A percentile compares a stretch with the other conserved stretches of the same genome.
These are phyloP conservation scores for Lepisosteus osseus DNA, from an alignment of 2,113 vertebrate genomes.

Conservation along the genomic window DNA sequence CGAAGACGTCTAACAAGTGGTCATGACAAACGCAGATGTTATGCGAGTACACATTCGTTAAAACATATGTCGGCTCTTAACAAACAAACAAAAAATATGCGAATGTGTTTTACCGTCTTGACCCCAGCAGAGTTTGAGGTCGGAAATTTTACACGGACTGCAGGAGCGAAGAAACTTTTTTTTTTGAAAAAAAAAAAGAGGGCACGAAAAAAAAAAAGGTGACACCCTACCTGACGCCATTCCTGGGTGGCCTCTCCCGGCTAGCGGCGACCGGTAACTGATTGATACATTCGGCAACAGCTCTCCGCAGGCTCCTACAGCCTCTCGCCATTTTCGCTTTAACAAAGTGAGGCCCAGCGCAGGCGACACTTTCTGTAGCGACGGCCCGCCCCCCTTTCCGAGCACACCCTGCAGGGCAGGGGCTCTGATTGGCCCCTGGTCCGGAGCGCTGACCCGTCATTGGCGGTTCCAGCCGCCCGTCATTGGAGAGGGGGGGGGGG, in stretches of 20 bases:
- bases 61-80: too few species aligned
- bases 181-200: too few species aligned
- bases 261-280: slow-evolving; percentile 41
- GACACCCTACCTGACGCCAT: slow-evolving; percentile 51
- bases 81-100: too few species aligned
- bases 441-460: background rate
- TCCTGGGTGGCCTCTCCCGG: slow-evolving; percentile 46
- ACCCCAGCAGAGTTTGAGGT: too few species aligned
- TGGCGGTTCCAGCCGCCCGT: slow-evolving; percentile 29
- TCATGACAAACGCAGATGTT: too few species aligned
- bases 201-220: background rate
- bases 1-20: too few species aligned
- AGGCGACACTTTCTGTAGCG: background rate
- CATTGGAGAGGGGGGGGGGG: slow-evolving; percentile 21
- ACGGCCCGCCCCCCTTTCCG: slow-evolving; percentile 4
- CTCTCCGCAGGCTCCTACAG: slow-evolving; percentile 48
- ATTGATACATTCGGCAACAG: slow-evolving; percentile 53
- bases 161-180: too few species aligned
- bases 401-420: background rate
- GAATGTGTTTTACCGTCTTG: too few species aligned
- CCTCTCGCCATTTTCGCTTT: slow-evolving; percentile 68
- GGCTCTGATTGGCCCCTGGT: slow-evolving; percentile 33
- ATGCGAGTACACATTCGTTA: too few species aligned
- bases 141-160: too few species aligned
- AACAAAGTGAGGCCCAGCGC: slow-evolving; percentile 1